Percentiles rank a stretch among this genome's conserved stretches.
These are phyloP conservation scores for Prunella fulvescens DNA, from an alignment of 2,113 vertebrate species.

Conservation along the genomic window DNA sequence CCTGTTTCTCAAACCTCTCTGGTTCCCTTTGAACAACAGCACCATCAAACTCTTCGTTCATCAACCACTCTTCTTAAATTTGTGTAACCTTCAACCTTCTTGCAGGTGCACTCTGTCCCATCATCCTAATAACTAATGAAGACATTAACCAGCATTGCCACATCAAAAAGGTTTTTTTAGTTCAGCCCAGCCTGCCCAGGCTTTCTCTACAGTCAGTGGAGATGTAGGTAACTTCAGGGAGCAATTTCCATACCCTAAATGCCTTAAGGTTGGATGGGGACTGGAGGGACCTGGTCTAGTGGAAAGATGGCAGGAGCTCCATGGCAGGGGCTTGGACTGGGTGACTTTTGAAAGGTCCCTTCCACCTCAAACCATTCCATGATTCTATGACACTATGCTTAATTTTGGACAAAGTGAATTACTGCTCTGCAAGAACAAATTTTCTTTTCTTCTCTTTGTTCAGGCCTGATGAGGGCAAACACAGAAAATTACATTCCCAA, in stretches of 20 bases:
- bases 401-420: not conserved
- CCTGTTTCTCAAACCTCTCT: too few species aligned
- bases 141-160: not conserved
- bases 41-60: not conserved
- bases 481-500: not conserved
- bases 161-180: not conserved
- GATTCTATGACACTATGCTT: not conserved
- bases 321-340: not conserved
- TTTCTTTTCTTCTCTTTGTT: not conserved
- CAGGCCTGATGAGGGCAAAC: not conserved
- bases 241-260: not conserved
- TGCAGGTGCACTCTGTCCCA: not conserved
- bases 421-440: not conserved
- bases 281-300: not conserved
- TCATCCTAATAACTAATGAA: not conserved
- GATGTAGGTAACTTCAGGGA: not conserved
- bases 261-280: not conserved
- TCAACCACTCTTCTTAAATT: not conserved
- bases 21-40: not conserved
- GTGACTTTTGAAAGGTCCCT: not conserved
- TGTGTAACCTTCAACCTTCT: not conserved
- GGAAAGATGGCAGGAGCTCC: too few species aligned
- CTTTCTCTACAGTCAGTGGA: not conserved
- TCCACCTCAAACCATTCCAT: not conserved
- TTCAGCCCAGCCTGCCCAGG: not conserved